Conservation (phyloP, 2,113 vertebrate species). For the Naja naja region DNA sequence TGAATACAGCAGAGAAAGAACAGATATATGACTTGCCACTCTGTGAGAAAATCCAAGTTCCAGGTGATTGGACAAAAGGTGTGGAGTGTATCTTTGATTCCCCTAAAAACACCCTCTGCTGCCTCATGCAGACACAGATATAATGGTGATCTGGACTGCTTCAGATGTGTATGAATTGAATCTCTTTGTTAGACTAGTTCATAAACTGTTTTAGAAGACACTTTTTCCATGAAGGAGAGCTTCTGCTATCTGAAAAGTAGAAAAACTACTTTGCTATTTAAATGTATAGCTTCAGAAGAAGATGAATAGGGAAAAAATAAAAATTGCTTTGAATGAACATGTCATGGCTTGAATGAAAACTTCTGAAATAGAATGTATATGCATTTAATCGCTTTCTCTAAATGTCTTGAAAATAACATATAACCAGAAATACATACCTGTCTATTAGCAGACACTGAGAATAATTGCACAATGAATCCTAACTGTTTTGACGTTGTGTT, state of each 20-base stretch:
- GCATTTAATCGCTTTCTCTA: neutral
- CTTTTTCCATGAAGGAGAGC: neutral
- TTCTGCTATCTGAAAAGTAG: constrained; percentile 8
- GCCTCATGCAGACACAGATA: neutral
- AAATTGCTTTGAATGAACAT: constrained; percentile 3
- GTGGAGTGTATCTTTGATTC: neutral
- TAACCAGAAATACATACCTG: constrained; percentile 9
- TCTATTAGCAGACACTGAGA: constrained; percentile 16
- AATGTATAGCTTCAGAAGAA: neutral
- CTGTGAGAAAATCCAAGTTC: neutral
- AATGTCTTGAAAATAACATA: constrained; percentile 7
- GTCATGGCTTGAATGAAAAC: neutral
- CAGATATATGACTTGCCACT: too few species aligned
- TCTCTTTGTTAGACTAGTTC: neutral
- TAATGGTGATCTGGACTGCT: neutral
- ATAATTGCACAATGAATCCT: constrained; percentile 20
- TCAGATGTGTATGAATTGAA: neutral
- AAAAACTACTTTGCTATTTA: neutral
- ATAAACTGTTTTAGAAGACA: neutral
- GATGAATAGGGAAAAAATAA: neutral
- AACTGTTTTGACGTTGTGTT: constrained; percentile 23
- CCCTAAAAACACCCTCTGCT: neutral
- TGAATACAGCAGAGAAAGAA: neutral
- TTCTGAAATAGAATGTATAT: neutral
- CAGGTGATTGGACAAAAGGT: neutral